Evolutionary conservation across 2,797 vertebrate genomes (phyloP).

Genomic region (Chelon labrosus): DNA sequence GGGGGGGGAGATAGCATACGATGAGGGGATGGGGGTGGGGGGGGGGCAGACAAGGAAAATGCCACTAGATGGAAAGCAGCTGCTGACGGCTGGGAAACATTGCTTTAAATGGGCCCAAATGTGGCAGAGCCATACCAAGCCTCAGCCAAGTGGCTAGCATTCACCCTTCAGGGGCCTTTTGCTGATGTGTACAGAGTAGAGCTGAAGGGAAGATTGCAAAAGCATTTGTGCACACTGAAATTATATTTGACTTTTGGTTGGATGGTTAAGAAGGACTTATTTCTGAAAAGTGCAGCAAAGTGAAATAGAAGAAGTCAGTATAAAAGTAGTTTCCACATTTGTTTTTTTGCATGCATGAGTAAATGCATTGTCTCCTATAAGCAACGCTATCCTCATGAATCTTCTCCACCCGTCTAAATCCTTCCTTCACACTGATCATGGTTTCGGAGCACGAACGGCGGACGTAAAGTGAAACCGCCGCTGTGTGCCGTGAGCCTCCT

Average conservation of each 20-base stretch:
- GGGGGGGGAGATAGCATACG: constrained; percentile 6
- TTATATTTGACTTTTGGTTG: constrained; percentile 1
- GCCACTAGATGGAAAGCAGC: constrained; percentile 85
- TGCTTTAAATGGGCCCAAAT: constrained; percentile 82
- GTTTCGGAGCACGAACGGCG: constrained; percentile 38
- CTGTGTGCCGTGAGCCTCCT: constrained; percentile 68
- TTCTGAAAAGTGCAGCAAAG: background rate
- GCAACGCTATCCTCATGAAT: constrained; percentile 41
- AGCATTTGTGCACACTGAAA: constrained; percentile 10
- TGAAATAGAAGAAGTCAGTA: background rate
- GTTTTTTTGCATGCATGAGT: background rate
- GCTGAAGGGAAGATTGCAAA: constrained; percentile 25
- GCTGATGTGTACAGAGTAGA: constrained; percentile 54
- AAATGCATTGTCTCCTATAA: constrained; percentile 20
- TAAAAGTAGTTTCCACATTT: too few species aligned
- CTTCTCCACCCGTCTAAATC: constrained; percentile 6
- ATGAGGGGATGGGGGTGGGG: background rate
- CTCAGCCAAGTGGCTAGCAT: constrained; percentile 67
- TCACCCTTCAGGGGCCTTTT: constrained; percentile 54
- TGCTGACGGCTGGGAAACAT: constrained; percentile 78
- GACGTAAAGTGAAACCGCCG: constrained; percentile 68
- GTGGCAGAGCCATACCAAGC: constrained; percentile 61
- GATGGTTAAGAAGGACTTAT: background rate
- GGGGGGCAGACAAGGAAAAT: constrained; percentile 71
- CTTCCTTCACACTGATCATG: constrained; percentile 55